These are phyloP conservation scores for Drosophila mauritiana DNA, from an alignment of 1,140 invertebrate genomes.

Conservation along the genomic window DNA sequence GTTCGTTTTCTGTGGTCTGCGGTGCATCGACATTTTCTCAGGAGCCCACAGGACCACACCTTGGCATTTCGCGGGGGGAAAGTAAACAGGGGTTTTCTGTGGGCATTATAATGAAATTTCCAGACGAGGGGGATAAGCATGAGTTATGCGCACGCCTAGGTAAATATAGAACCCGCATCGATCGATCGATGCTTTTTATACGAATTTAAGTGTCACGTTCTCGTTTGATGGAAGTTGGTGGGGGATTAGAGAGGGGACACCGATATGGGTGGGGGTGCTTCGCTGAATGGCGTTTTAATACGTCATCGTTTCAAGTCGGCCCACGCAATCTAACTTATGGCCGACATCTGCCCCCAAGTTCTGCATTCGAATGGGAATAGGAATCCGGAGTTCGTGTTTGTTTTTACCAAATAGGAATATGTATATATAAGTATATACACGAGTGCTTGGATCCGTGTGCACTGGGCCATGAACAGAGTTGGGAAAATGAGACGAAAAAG, in stretches of 20 bases:
- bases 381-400: slow-evolving; percentile 72
- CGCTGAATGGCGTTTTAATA: slow-evolving; percentile 74
- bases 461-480: slow-evolving; percentile 63
- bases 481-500: slow-evolving; percentile 52
- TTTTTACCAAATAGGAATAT: slow-evolving; percentile 70
- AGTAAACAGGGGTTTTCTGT: not conserved
- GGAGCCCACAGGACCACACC: slow-evolving; percentile 72
- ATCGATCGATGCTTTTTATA: slow-evolving; percentile 80
- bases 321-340: slow-evolving; percentile 78
- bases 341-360: slow-evolving; percentile 74
- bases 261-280: slow-evolving; percentile 9
- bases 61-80: slow-evolving; percentile 34
- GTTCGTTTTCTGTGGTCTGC: slow-evolving; percentile 60
- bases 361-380: slow-evolving; percentile 52
- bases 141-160: slow-evolving; percentile 72
- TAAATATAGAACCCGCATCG: slow-evolving; percentile 81
- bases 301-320: slow-evolving; percentile 75
- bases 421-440: slow-evolving; percentile 16
- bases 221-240: slow-evolving; percentile 19
- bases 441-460: slow-evolving; percentile 55
- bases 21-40: slow-evolving; percentile 46
- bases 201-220: slow-evolving; percentile 80
- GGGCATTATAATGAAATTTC: slow-evolving; percentile 58
- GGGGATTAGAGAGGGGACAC: slow-evolving; percentile 2
- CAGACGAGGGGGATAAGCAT: slow-evolving; percentile 65